phyloP scores from a whole-genome alignment of 2,113 vertebrate species.

The Bos javanicus region DNA sequence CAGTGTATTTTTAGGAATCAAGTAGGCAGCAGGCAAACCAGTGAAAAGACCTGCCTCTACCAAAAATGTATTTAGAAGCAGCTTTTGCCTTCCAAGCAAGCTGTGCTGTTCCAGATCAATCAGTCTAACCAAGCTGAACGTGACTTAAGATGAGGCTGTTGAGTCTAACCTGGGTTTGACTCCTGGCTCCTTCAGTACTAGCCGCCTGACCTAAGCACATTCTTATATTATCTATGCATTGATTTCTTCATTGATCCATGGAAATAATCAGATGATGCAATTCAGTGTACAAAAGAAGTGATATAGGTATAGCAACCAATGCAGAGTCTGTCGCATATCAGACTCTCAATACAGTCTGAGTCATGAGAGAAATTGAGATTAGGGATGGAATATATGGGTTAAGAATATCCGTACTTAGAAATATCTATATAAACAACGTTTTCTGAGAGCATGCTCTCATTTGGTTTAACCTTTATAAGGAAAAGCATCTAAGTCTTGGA shows the following conservation, averaged over 20 bases:
- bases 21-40: slow-evolving; percentile 41
- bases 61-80: not conserved
- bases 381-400: not conserved
- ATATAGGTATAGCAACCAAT: not conserved
- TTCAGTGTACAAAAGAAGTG: not conserved
- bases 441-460: not conserved
- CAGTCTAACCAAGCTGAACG: not conserved
- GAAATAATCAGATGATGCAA: not conserved
- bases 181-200: not conserved
- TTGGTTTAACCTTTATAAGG: not conserved
- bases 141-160: not conserved
- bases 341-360: not conserved
- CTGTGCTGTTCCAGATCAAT: not conserved
- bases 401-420: not conserved
- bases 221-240: not conserved
- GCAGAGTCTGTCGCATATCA: not conserved
- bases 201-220: not conserved
- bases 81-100: not conserved
- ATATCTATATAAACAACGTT: not conserved
- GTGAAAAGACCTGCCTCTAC: not conserved
- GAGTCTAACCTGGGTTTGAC: not conserved
- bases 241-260: not conserved
- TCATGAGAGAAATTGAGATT: not conserved
- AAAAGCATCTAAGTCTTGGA: not conserved
- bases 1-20: slow-evolving; percentile 68